Base-by-base conservation (phyloP, 2,888 invertebrate species). In the Candidula unifasciata region DNA sequence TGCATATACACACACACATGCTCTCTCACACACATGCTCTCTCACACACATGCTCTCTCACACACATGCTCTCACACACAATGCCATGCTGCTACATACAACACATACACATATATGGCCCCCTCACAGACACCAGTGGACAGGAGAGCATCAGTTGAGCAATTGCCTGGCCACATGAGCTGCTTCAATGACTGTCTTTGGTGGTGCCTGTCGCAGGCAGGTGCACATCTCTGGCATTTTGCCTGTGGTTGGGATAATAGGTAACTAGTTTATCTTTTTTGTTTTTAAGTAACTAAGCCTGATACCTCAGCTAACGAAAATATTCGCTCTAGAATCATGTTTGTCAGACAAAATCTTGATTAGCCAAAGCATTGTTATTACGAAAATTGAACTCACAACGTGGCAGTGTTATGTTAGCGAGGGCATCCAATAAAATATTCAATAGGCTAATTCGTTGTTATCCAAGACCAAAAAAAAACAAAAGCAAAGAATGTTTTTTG, bases 171-270 rank as follows among this genome's bases (percentile, higher is more conserved):
- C 87, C 8, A 90, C 89, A 82, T 91, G 91, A 18, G 91, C 91
- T 2, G 92, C 91, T 80, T 92, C 92, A 24, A 92, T 88, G 2
- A 92, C 90, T 0, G 90, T 91, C 84, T 90, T 90, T 24, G 90
- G 89, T 0, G 88, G 88, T 37, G 91, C 91, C 33, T 91, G 88
- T 68, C 90, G 84, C 18, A 93, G 89, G 35, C 93, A 87, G 0
- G 91, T 91, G 80, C 93, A 92, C 71, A 89, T 89, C 8, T 93
- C 91, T 10, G 93, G 92, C 24, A 93, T 91, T 85, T 92, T 92
- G 88, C 93, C 87, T 83, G 92, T 93, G 91, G 27, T 16, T 24
- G 30, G 21, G 30, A 71, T 6, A 71, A 33, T 71, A 92, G 93
- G 84, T 89, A 93, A 93, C 44, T 44, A 10, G 13, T 44, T 44